These are phyloP conservation scores for Cryptotis parvus DNA, from an alignment of 2,113 vertebrate genomes.

Conservation along the genomic window DNA sequence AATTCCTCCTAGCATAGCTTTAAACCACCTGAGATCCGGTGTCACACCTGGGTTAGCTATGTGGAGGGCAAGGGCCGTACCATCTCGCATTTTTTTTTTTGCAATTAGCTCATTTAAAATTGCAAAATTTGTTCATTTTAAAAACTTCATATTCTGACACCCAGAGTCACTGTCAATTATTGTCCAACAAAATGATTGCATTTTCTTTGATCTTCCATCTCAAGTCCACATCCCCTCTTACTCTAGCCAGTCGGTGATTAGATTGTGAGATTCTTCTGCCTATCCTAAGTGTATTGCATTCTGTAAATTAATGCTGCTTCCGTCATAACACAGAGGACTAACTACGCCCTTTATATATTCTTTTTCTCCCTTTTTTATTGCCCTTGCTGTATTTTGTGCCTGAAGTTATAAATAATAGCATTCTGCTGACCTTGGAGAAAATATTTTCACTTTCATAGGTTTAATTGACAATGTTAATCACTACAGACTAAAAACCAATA, in stretches of 20 bases:
- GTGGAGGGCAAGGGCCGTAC: too few relatives aligned
- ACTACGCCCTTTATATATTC: conserved; percentile 72
- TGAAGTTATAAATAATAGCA: conserved; percentile 52
- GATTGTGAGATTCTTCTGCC: not conserved
- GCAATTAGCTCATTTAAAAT: not conserved
- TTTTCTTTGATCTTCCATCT: conserved; percentile 48
- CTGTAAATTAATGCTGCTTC: conserved; percentile 66
- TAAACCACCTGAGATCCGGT: too few relatives aligned
- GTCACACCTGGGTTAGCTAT: too few relatives aligned
- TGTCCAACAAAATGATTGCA: not conserved
- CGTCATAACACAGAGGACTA: conserved; percentile 48
- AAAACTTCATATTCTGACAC: conserved; percentile 38
- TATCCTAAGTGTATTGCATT: conserved; percentile 59
- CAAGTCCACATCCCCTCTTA: conserved; percentile 61
- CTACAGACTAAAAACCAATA: not conserved
- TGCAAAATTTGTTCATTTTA: not conserved
- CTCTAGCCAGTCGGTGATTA: not conserved
- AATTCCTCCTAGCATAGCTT: too few relatives aligned
- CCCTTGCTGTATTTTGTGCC: conserved; percentile 58
- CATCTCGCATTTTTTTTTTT: not conserved
- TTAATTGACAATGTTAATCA: conserved; percentile 15
- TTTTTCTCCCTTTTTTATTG: too few relatives aligned
- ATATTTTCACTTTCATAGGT: not conserved
- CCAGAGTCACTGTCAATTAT: conserved; percentile 56
- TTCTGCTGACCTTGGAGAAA: not conserved